Percentiles rank a stretch among this genome's conserved stretches.
These are phyloP conservation scores for Sphaerodactylus townsendi DNA, from an alignment of 2,113 vertebrate genomes.

Conservation along the genomic window DNA sequence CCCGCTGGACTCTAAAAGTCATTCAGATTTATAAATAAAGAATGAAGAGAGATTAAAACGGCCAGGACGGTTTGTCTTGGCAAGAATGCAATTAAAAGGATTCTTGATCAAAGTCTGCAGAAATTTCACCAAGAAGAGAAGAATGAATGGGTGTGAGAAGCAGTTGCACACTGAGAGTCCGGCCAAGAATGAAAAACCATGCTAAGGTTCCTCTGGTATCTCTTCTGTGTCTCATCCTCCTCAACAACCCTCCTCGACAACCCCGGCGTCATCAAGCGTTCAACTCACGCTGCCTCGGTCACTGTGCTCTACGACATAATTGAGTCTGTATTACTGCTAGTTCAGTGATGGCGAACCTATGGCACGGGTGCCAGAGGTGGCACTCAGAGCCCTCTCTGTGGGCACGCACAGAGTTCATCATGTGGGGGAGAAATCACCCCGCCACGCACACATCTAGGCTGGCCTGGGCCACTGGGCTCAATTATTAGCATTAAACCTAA, in stretches of 20 bases:
- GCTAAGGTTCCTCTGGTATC: neutral
- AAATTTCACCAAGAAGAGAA: neutral
- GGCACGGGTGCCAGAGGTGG: too few relatives aligned
- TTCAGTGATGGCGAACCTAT: too few relatives aligned
- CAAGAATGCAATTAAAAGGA: constrained; percentile 3
- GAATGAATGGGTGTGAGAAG: neutral
- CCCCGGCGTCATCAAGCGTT: too few relatives aligned
- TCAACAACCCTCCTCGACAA: too few relatives aligned
- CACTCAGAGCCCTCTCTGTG: neutral
- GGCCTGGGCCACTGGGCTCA: too few relatives aligned
- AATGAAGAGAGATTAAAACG: constrained; percentile 13
- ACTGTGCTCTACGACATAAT: neutral
- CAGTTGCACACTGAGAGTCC: neutral
- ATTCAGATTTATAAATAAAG: constrained; percentile 3
- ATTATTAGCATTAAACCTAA: too few relatives aligned
- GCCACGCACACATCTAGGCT: too few relatives aligned
- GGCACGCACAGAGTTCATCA: too few relatives aligned
- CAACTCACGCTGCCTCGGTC: neutral
- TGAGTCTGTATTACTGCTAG: neutral
- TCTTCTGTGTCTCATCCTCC: neutral
- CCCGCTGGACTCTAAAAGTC: neutral
- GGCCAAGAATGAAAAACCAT: neutral
- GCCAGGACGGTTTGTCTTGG: neutral
- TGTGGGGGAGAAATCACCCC: too few relatives aligned
- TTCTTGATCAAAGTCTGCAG: neutral